A percentile compares a stretch with the other conserved stretches of the same genome.
Evolutionary conservation across 2,888 invertebrate species (phyloP).

Genomic region (Ophioninae sp.): DNA sequence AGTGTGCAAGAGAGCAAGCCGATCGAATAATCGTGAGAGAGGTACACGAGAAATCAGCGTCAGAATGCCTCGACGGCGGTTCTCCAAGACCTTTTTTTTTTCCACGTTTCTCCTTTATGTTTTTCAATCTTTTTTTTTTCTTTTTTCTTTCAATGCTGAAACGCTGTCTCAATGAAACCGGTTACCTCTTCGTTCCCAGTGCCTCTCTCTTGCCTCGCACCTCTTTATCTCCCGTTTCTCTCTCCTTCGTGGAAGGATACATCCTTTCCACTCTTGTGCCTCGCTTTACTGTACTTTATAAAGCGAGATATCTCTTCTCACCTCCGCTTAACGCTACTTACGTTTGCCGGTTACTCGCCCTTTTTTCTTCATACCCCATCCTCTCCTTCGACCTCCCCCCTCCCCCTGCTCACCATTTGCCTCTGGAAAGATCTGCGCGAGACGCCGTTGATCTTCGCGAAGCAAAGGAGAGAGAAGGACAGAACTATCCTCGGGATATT

Average conservation of each 20-base stretch:
- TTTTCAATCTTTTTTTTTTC: conserved; percentile 64
- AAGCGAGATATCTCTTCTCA: conserved; percentile 57
- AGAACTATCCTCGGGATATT: conserved; percentile 31
- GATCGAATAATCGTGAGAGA: conserved; percentile 50
- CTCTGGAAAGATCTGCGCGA: conserved; percentile 32
- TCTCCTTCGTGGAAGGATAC: too few species aligned
- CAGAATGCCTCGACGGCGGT: conserved; percentile 66
- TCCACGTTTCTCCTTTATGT: conserved; percentile 73
- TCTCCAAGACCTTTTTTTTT: conserved; percentile 76
- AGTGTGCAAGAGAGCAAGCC: conserved; percentile 16
- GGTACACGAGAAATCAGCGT: conserved; percentile 45
- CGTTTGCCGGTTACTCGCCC: conserved; percentile 13
- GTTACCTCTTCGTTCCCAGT: conserved; percentile 67
- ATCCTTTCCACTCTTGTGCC: conserved; percentile 49
- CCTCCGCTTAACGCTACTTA: conserved; percentile 54
- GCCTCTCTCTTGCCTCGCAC: conserved; percentile 29
- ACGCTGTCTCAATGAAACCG: conserved; percentile 80
- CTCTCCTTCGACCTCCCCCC: too few species aligned
- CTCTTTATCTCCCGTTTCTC: conserved; percentile 21
- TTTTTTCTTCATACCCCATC: too few species aligned
- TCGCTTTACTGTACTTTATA: conserved; percentile 56
- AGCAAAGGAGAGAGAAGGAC: conserved; percentile 20
- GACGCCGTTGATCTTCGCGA: conserved; percentile 32
- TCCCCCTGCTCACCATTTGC: not conserved
- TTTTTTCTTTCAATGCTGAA: conserved; percentile 76